A percentile compares a stretch with the other conserved stretches of the same genome.
These are phyloP conservation scores for Plumapathes pennacea DNA, from an alignment of 92 coral and sea anemone genomes.

Conservation along the genomic window DNA sequence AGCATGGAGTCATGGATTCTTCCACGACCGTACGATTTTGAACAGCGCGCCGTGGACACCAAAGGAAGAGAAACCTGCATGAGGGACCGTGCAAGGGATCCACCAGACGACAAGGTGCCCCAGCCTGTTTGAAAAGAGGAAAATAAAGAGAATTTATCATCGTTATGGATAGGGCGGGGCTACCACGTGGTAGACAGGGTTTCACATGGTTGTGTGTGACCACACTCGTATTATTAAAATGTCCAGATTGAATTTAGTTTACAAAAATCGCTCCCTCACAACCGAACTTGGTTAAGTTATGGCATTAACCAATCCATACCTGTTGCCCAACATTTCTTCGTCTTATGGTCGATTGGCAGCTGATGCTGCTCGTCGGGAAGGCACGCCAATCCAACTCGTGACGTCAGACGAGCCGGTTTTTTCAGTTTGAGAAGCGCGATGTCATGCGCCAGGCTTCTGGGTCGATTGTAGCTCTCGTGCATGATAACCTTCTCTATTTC, in stretches of 20 bases:
- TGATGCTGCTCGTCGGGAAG: conserved; percentile 16
- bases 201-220: no score
- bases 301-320: no score
- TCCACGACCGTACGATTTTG: conserved; percentile 8
- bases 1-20: conserved; percentile 51
- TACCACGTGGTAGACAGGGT: no score
- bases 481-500: conserved; percentile 19
- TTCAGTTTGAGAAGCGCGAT: conserved; percentile 45
- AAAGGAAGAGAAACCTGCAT: conserved; percentile 49
- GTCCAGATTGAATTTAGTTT: no score
- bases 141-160: background rate
- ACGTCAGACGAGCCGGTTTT: conserved; percentile 31
- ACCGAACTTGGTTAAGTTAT: no score
- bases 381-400: conserved; percentile 35
- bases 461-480: conserved; percentile 42
- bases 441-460: conserved; percentile 45
- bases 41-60: conserved; percentile 27
- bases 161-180: background rate
- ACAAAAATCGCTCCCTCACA: no score
- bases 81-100: conserved; percentile 23
- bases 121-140: conserved; percentile 33
- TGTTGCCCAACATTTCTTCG: conserved; percentile 51
- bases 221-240: no score
- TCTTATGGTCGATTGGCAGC: conserved; percentile 20
- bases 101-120: conserved; percentile 49